These are phyloP conservation scores for Dione juno DNA, from an alignment of 2,888 invertebrate genomes.

Conservation along the genomic window DNA sequence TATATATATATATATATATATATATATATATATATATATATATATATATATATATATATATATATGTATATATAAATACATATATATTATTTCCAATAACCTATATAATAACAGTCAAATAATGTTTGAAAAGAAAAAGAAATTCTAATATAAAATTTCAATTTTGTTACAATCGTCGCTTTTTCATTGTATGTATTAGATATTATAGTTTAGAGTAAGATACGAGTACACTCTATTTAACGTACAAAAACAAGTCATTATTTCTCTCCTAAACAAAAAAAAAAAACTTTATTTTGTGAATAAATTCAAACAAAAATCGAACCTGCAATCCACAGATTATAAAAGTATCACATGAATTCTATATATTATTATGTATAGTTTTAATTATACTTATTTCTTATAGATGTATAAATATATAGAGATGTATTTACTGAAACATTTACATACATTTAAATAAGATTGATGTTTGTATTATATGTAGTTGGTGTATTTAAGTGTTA, in stretches of 20 bases:
- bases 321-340: background rate
- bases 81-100: too few relatives aligned
- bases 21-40: too few relatives aligned
- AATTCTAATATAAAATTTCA: too few relatives aligned
- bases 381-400: background rate
- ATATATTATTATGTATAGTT: background rate
- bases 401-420: slow-evolving; percentile 14
- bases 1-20: too few relatives aligned
- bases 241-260: background rate
- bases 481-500: slow-evolving; percentile 76
- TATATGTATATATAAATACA: too few relatives aligned
- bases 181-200: background rate
- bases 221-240: background rate
- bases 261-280: background rate
- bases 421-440: slow-evolving; percentile 41
- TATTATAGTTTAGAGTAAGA: background rate
- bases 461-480: slow-evolving; percentile 70
- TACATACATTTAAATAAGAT: slow-evolving; percentile 54
- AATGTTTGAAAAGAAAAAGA: too few relatives aligned
- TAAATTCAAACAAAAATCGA: background rate
- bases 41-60: too few relatives aligned
- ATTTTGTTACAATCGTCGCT: slow-evolving; percentile 9
- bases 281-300: background rate
- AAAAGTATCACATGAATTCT: background rate
- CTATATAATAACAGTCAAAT: too few relatives aligned